Base-by-base conservation (phyloP, 2,113 vertebrate species). In the Turnix velox region DNA sequence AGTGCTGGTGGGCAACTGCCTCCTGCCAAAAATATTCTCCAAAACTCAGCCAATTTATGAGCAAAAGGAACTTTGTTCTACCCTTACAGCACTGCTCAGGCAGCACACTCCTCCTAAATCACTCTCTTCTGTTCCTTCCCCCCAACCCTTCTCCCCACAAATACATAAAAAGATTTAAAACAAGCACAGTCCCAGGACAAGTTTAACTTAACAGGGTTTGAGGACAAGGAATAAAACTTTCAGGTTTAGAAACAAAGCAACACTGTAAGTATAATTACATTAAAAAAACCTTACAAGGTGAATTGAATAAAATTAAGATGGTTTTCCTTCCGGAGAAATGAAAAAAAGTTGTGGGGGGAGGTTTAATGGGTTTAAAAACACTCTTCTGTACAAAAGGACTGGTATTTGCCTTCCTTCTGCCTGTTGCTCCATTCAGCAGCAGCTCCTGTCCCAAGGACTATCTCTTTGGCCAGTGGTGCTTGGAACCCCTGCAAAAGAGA, bases 381-480 rank as follows among this genome's bases (percentile, higher is more conserved):
- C 49, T 86, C 49, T 86, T 95, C 90, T 92, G 69, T 97, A 98
- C 81, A 97, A 97, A 97, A 96, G 69, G 30, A 73, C 58, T 1
- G 22, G 40, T 61, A 62, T 91, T 37, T 82, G 48, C 57, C 49
- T 91, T 75, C 63, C 55, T 81, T 79, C 4, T 19, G 35, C 22
- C n/a, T 19, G 4, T n/a, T 62, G 42, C 39, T 79, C 35, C 11
- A 3, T 79, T 66, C 54, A 18, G 51, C 87, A 84, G 94, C 59
- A 65, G 20, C 65, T 40, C 79, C 76, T 35, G 35, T 51, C 61
- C 43, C 17, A 35, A 31, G 18, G 57, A 89, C 92, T 98, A 99
- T 99, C 99, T 99, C 97, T 98, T 99, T 7, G 99, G 99, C 99
- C 99, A 99, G 90, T 98, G 99, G 67, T 99, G 97, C 30, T 96